These are phyloP conservation scores for Phaonia tiefii DNA, from an alignment of 2,888 invertebrate genomes.

Conservation along the genomic window DNA sequence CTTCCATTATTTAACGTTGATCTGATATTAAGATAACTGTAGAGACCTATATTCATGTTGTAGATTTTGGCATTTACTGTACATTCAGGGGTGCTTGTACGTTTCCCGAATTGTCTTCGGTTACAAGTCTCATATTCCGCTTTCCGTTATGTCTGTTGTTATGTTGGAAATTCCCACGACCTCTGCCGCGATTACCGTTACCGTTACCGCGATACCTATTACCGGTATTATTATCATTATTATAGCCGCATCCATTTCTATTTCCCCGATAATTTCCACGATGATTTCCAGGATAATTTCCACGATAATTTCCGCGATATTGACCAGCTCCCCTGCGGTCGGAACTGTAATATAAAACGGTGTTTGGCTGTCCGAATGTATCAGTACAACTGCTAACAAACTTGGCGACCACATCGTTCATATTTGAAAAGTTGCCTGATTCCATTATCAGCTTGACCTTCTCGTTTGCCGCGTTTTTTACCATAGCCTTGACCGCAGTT, in stretches of 20 bases:
- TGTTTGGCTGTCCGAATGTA: neutral
- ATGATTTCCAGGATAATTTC: too few relatives aligned
- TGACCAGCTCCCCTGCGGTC: too few relatives aligned
- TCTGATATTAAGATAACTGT: too few relatives aligned
- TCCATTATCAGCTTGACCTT: slow-evolving; percentile 26
- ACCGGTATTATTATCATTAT: neutral
- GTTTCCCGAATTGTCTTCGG: neutral
- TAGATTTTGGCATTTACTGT: too few relatives aligned
- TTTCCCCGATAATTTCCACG: neutral
- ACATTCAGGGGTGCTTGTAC: too few relatives aligned
- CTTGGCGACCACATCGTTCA: slow-evolving; percentile 24
- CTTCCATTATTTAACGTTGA: too few relatives aligned
- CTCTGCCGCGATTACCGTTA: neutral
- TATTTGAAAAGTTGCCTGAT: slow-evolving; percentile 16
- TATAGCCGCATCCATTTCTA: neutral
- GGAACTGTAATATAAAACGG: neutral
- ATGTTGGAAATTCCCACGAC: too few relatives aligned
- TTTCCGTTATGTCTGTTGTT: neutral
- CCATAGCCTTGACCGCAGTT: neutral
- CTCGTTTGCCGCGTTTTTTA: slow-evolving; percentile 17
- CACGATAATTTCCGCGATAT: neutral
- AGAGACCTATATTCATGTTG: too few relatives aligned
- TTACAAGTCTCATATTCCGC: neutral
- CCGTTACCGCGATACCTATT: slow-evolving; percentile 3
- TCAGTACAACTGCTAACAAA: slow-evolving; percentile 25